Percentiles rank a stretch among this genome's conserved stretches.
These are phyloP conservation scores for Blastomussa wellsi DNA, from an alignment of 92 coral and sea anemone genomes.

Conservation along the genomic window DNA sequence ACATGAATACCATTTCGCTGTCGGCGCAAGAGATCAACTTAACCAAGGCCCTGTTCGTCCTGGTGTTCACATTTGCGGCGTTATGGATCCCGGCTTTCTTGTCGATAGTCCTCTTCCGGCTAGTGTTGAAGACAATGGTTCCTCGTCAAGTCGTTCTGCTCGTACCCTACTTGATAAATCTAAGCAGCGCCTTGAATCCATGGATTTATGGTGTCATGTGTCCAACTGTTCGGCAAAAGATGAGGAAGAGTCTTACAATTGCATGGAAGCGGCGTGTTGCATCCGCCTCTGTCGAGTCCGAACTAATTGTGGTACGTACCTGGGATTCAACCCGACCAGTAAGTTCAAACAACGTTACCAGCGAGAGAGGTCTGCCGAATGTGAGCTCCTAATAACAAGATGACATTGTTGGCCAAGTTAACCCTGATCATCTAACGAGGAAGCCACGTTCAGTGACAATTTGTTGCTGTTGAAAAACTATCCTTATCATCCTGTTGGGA, in stretches of 20 bases:
- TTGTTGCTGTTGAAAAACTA: background rate
- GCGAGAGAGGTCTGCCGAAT: background rate
- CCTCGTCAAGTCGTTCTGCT: background rate
- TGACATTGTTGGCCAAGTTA: background rate
- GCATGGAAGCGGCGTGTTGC: background rate
- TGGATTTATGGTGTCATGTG: slow-evolving; percentile 24
- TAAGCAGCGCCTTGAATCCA: slow-evolving; percentile 17
- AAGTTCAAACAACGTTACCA: background rate
- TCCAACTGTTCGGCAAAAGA: slow-evolving; percentile 25
- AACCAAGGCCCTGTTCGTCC: slow-evolving; percentile 51
- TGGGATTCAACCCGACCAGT: background rate
- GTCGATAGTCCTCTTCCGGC: slow-evolving; percentile 2
- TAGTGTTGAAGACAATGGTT: background rate
- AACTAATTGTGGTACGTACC: background rate
- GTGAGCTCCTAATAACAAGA: background rate
- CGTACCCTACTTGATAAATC: background rate
- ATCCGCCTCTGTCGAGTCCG: background rate
- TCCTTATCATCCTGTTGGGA: too few relatives aligned
- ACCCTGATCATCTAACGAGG: background rate
- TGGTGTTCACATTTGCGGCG: slow-evolving; percentile 53
- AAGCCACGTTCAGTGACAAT: background rate
- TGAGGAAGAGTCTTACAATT: slow-evolving; percentile 6
- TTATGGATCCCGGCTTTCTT: slow-evolving; percentile 49
- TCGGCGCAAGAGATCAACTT: slow-evolving; percentile 59
- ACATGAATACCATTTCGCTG: slow-evolving; percentile 32